Base-by-base conservation (phyloP, 2,113 vertebrate species). In the Trogon melanurus region DNA sequence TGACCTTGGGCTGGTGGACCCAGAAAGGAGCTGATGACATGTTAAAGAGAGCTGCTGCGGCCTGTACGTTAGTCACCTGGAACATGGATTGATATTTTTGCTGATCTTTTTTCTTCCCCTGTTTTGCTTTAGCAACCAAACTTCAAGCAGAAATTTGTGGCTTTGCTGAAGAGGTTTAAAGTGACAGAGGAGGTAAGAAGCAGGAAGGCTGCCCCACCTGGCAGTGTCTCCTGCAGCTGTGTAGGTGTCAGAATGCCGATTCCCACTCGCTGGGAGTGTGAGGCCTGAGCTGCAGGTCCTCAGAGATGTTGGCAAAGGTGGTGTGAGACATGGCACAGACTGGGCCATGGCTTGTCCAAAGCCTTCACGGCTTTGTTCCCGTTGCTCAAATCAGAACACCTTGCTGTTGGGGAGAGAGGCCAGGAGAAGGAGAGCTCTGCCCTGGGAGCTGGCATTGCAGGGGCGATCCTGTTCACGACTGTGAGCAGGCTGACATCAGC, bases 71-170 rank as follows among this genome's bases (percentile, higher is more conserved):
- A 29, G 18, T 62, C 17, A 23, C 19, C 32, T 70, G 53, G 57
- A 36, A 81, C 0, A 0, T 61, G 61, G 4, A 75, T 87, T 56
- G 22, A 16, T 80, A 56, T 25, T 66, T 88, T 50, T 80, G 44
- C 56, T 94, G 79, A 95, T 72, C 20, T 41, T 60, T 36, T 80
- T 75, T 51, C 47, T 74, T 34, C 8, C 15, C 22, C 85, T 25
- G 50, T 95, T 94, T 78, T 57, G 48, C 97, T 98, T 79, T 86
- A 99, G 99, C 99, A 99, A 97, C 99, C 99, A 87, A 99, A 99
- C 98, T 99, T 99, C 97, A 99, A 99, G 97, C 99, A 99, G 98
- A 98, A 99, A 45, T 99, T 99, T 29, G 99, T 99, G 89, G 99
- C 99, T 16, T 98, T 99, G 22, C 98, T 99, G 94, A 99, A 98